phyloP scores from a whole-genome alignment of 1,140 invertebrate species.

The Diorhabda sublineata region DNA sequence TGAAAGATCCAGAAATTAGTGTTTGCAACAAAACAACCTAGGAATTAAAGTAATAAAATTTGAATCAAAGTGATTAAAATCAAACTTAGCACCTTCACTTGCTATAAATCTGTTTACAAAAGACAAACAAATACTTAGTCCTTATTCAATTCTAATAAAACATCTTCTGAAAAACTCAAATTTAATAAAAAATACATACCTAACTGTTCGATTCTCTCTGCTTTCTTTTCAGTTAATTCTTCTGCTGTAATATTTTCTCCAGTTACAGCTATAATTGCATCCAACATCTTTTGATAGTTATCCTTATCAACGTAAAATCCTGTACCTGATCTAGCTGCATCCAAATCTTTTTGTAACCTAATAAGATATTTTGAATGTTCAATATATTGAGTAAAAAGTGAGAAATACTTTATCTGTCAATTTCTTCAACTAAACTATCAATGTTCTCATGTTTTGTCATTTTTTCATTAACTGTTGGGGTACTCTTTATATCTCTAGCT shows the following conservation, averaged over 20 bases:
- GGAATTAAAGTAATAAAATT: neutral
- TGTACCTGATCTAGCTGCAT: conserved; percentile 22
- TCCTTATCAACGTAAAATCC: conserved; percentile 26
- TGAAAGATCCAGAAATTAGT: neutral
- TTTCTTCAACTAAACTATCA: conserved; percentile 26
- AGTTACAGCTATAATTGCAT: conserved; percentile 6
- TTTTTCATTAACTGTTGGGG: conserved; percentile 92
- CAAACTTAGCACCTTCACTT: no score
- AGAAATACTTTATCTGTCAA: conserved; percentile 15
- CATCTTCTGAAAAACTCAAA: no score
- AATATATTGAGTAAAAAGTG: neutral
- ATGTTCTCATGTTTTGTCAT: conserved; percentile 26
- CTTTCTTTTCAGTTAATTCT: conserved; percentile 8
- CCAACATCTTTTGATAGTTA: conserved; percentile 20
- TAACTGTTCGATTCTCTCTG: conserved; percentile 18
- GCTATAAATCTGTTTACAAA: neutral
- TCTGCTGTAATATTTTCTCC: conserved; percentile 15
- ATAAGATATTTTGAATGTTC: neutral
- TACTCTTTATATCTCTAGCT: conserved; percentile 94
- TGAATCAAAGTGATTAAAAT: neutral
- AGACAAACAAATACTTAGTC: neutral
- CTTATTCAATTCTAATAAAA: no score
- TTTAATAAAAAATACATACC: neutral
- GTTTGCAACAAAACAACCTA: neutral
- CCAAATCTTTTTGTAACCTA: conserved; percentile 26